Conservation (phyloP, 1,140 invertebrate genomes). For the Papilio aristodemus region DNA sequence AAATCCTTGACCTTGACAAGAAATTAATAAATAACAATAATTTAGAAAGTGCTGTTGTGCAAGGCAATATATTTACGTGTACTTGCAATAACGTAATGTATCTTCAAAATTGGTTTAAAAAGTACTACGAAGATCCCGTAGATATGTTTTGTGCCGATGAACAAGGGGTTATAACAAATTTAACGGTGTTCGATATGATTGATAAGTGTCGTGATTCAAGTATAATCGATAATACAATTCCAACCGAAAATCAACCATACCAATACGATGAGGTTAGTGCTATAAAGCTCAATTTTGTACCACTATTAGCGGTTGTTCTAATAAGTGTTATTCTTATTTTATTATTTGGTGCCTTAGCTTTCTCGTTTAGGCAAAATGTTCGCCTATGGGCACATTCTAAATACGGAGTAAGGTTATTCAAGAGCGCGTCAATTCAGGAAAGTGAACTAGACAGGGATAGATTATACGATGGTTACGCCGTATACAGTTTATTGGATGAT, state of each 20-base stretch:
- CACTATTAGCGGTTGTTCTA: conserved; percentile 86
- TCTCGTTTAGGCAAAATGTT: conserved; percentile 89
- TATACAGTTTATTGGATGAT: conserved; percentile 93
- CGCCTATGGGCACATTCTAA: conserved; percentile 87
- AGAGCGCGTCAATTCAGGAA: conserved; percentile 85
- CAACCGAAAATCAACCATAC: conserved; percentile 80
- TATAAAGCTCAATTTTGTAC: conserved; percentile 84
- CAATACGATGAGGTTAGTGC: conserved; percentile 79
- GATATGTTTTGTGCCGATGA: conserved; percentile 83
- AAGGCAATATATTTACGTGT: conserved; percentile 86
- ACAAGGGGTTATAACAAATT: conserved; percentile 83
- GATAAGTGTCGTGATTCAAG: conserved; percentile 85
- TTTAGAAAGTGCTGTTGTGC: conserved; percentile 84
- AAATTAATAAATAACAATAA: conserved; percentile 83
- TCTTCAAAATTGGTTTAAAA: conserved; percentile 85
- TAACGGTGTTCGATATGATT: conserved; percentile 84
- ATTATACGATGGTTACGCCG: conserved; percentile 92
- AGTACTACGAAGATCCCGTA: conserved; percentile 84
- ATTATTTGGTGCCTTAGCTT: conserved; percentile 85
- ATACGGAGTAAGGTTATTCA: conserved; percentile 88
- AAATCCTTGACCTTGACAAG: conserved; percentile 87
- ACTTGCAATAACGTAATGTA: conserved; percentile 83
- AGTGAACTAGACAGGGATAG: conserved; percentile 87
- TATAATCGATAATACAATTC: conserved; percentile 88
- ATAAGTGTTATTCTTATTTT: conserved; percentile 87